These are phyloP conservation scores for Rhopalosiphum maidis DNA, from an alignment of 1,140 invertebrate genomes.

Conservation along the genomic window DNA sequence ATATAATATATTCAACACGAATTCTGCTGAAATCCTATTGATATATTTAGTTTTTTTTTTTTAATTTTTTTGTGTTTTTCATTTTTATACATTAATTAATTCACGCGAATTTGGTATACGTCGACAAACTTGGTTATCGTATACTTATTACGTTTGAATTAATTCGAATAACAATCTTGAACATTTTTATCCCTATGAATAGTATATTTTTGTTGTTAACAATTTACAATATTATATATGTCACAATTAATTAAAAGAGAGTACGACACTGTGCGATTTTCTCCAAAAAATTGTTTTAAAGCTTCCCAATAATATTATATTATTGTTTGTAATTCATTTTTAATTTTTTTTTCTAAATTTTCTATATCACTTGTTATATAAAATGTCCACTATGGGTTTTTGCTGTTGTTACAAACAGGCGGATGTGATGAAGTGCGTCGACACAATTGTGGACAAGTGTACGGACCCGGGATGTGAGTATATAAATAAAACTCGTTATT, in stretches of 20 bases:
- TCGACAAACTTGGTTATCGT: too few species aligned
- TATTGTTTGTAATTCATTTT: not conserved
- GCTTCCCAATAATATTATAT: not conserved
- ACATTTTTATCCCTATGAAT: not conserved
- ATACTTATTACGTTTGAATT: too few species aligned
- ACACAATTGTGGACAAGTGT: conserved; percentile 54
- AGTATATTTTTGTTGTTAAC: not conserved
- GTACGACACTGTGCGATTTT: not conserved
- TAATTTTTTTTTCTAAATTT: not conserved
- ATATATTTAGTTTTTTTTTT: too few species aligned
- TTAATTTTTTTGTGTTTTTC: too few species aligned
- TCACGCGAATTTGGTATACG: too few species aligned
- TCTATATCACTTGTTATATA: not conserved
- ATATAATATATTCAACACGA: not conserved
- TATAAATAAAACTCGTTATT: not conserved
- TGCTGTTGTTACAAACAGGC: conserved; percentile 57
- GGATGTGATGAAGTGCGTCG: conserved; percentile 56
- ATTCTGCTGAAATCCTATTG: not conserved
- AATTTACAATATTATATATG: not conserved
- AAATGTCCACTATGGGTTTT: conserved; percentile 48
- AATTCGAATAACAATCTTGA: not conserved
- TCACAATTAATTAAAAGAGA: not conserved
- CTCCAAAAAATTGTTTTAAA: not conserved
- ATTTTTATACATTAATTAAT: too few species aligned
- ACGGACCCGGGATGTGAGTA: conserved; percentile 54